Conservation (phyloP, 2,113 vertebrate species). For the Tetrao urogallus region DNA sequence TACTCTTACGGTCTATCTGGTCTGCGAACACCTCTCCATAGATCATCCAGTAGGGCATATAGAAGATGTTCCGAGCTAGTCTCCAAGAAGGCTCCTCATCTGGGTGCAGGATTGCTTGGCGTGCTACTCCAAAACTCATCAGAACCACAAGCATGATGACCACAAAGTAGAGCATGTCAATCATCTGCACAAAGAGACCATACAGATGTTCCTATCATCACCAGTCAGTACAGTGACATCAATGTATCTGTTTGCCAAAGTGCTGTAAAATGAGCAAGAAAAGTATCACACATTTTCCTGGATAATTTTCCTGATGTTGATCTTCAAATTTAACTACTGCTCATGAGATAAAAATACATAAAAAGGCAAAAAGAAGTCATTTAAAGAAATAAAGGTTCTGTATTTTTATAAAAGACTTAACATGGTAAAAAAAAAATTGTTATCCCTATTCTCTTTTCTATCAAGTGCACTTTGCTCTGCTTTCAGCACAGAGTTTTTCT, state of each 20-base stretch:
- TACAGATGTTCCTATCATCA: background rate
- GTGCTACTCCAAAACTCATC: slow-evolving; percentile 98
- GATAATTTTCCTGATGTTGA: background rate
- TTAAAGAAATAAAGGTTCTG: background rate
- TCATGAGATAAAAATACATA: background rate
- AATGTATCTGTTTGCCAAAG: background rate
- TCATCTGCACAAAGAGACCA: slow-evolving; percentile 84
- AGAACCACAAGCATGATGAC: slow-evolving; percentile 99
- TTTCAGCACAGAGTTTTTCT: background rate
- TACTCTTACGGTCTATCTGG: slow-evolving; percentile 99
- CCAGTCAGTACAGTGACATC: background rate
- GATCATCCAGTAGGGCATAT: slow-evolving; percentile 99
- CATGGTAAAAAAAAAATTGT: background rate
- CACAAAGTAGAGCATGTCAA: slow-evolving; percentile 99
- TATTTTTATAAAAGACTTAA: background rate
- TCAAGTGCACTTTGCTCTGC: background rate
- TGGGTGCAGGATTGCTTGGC: slow-evolving; percentile 96
- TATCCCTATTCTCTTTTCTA: background rate
- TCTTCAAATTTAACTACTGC: background rate
- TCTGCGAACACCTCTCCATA: slow-evolving; percentile 99
- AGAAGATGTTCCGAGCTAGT: slow-evolving; percentile 98
- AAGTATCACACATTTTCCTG: background rate
- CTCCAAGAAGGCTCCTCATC: slow-evolving; percentile 98
- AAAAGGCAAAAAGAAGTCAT: background rate
- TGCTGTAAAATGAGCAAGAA: background rate